Conservation (phyloP, 2,888 invertebrate genomes). For the Campaea margaritaria region DNA sequence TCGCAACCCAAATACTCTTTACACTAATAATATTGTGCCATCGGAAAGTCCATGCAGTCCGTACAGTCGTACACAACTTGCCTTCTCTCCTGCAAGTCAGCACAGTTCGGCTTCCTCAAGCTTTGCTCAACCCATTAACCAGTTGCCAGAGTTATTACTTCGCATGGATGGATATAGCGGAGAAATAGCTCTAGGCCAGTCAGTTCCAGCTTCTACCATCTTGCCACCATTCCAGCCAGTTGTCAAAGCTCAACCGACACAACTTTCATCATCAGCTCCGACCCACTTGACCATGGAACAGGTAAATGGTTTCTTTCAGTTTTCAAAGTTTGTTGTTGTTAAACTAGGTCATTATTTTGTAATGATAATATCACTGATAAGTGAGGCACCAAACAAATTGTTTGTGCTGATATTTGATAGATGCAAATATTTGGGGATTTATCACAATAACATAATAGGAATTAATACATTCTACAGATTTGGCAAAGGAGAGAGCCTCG, state of each 20-base stretch:
- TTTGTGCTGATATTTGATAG: conserved; percentile 14
- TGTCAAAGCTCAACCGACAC: conserved; percentile 81
- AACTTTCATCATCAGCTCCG: conserved; percentile 94
- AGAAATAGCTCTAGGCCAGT: conserved; percentile 86
- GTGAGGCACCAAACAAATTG: conserved; percentile 3
- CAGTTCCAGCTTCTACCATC: conserved; percentile 86
- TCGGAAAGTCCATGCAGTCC: conserved; percentile 83
- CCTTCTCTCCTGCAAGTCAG: conserved; percentile 89
- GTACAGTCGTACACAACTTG: conserved; percentile 75
- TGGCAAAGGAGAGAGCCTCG: conserved; percentile 95
- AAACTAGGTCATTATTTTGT: conserved; percentile 12
- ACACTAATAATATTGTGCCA: conserved; percentile 58
- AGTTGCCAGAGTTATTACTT: conserved; percentile 87
- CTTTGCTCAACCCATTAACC: conserved; percentile 75
- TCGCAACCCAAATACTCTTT: conserved; percentile 53
- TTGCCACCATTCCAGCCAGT: conserved; percentile 75
- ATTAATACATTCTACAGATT: conserved; percentile 77
- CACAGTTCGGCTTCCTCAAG: conserved; percentile 84
- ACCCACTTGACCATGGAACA: conserved; percentile 92
- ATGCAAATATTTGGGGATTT: background rate
- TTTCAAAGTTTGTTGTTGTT: background rate
- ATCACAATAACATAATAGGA: background rate
- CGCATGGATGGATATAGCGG: conserved; percentile 86
- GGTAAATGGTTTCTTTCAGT: conserved; percentile 51
- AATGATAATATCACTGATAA: conserved; percentile 18